Evolutionary conservation across 2,888 invertebrate species (phyloP).

Genomic region (Bhutanitis thaidina): DNA sequence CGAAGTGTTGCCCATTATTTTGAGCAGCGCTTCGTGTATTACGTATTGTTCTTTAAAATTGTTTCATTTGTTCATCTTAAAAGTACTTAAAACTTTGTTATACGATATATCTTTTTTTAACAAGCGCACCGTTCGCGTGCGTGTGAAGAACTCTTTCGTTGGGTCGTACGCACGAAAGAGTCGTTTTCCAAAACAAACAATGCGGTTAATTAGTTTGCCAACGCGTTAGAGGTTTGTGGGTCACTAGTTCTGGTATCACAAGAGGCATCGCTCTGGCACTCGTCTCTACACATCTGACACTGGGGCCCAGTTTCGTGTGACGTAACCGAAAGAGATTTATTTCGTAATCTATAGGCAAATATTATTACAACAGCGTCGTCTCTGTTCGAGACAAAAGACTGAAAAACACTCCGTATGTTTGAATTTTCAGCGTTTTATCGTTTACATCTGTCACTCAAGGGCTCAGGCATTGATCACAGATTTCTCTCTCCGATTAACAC

Average conservation of each 20-base stretch:
- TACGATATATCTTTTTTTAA: no score
- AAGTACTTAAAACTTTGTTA: no score
- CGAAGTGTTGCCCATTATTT: no score
- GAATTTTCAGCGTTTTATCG: no score
- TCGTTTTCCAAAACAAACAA: constrained; percentile 4
- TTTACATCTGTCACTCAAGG: no score
- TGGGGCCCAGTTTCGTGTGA: constrained; percentile 13
- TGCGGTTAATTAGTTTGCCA: constrained; percentile 8
- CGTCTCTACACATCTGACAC: not conserved
- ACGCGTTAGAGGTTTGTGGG: constrained; percentile 13
- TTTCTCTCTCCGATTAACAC: no score
- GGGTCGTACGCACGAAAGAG: not conserved
- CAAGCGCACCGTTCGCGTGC: not conserved
- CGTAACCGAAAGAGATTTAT: constrained; percentile 5
- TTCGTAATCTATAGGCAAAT: constrained; percentile 2
- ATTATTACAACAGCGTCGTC: not conserved
- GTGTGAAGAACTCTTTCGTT: not conserved
- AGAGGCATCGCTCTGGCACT: constrained; percentile 17
- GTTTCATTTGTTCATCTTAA: no score
- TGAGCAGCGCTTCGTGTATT: no score
- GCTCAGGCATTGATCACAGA: no score
- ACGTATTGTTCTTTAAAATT: no score
- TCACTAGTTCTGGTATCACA: constrained; percentile 11
- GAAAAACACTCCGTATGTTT: no score
- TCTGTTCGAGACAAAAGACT: not conserved